A percentile compares a stretch with the other conserved stretches of the same genome.
These are phyloP conservation scores for Ascaphus truei DNA, from an alignment of 2,113 vertebrate species.

Conservation along the genomic window DNA sequence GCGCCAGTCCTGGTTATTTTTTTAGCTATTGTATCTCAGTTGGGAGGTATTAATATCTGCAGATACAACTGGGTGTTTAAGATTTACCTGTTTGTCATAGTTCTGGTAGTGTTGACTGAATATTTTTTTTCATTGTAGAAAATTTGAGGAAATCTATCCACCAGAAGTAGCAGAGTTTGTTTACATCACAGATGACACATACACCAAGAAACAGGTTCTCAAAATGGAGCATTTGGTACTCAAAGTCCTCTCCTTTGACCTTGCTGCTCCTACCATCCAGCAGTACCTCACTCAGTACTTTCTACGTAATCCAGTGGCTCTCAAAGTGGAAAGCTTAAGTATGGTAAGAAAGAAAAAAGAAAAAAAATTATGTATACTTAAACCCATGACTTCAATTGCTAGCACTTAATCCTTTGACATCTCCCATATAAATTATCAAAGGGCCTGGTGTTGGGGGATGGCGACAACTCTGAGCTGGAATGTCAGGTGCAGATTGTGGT, in stretches of 20 bases:
- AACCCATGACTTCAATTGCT: no score
- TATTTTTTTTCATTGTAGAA: conserved; percentile 62
- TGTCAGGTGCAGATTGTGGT: no score
- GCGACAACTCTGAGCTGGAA: no score
- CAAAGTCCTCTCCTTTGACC: conserved; percentile 94
- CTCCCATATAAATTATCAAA: no score
- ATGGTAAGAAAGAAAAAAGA: conserved; percentile 89
- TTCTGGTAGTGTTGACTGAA: no score
- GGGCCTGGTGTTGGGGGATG: no score
- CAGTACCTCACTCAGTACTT: conserved; percentile 96
- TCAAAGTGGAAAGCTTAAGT: conserved; percentile 80
- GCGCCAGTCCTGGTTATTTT: no score
- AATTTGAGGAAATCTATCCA: conserved; percentile 98
- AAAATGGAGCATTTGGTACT: conserved; percentile 96
- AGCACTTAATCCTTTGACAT: no score
- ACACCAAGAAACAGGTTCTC: conserved; percentile 95
- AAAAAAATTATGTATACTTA: no score
- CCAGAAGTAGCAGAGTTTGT: conserved; percentile 97
- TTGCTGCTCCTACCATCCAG: conserved; percentile 89
- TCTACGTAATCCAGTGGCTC: conserved; percentile 64
- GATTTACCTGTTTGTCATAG: conserved; percentile 1
- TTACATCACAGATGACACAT: conserved; percentile 98
- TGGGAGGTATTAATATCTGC: no score
- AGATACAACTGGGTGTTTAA: no score
- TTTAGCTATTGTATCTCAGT: no score